Conservation (phyloP, 2,797 vertebrate genomes). For the Sebastes itinus region DNA sequence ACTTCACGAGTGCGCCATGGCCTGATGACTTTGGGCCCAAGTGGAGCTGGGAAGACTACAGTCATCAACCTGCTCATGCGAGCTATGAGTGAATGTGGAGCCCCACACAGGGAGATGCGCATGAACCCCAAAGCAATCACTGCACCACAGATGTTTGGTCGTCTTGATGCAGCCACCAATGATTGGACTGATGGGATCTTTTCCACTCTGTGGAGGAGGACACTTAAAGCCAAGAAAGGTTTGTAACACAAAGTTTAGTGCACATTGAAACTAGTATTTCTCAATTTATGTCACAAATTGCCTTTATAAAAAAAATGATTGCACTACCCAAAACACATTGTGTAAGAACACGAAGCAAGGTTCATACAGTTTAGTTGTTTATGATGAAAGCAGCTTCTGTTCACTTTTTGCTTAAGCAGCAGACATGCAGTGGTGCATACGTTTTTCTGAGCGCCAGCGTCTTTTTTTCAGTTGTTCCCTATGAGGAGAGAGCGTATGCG, state of each 20-base stretch:
- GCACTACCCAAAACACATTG: not conserved
- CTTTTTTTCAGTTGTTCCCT: too few relatives aligned
- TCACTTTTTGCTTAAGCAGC: not conserved
- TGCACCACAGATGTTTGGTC: slow-evolving; percentile 93
- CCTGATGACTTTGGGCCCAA: slow-evolving; percentile 92
- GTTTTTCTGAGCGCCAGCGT: too few relatives aligned
- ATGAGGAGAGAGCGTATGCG: too few relatives aligned
- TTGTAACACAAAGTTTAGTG: not conserved
- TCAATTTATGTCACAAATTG: not conserved
- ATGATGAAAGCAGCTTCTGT: not conserved
- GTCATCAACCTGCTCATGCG: slow-evolving; percentile 91
- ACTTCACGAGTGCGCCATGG: slow-evolving; percentile 88
- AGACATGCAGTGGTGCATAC: not conserved
- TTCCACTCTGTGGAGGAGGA: slow-evolving; percentile 93
- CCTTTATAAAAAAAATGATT: not conserved
- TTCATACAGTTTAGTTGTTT: not conserved
- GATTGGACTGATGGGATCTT: slow-evolving; percentile 98
- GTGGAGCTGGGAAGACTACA: slow-evolving; percentile 90
- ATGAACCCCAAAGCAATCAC: slow-evolving; percentile 98
- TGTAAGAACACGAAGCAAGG: not conserved
- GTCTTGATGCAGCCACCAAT: slow-evolving; percentile 91
- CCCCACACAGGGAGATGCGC: slow-evolving; percentile 91
- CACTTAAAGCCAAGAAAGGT: slow-evolving; percentile 91
- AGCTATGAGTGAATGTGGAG: slow-evolving; percentile 89
- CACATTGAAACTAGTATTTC: not conserved